Conservation (phyloP, 2,888 invertebrate genomes). For the Himalopsyche tibetana region DNA sequence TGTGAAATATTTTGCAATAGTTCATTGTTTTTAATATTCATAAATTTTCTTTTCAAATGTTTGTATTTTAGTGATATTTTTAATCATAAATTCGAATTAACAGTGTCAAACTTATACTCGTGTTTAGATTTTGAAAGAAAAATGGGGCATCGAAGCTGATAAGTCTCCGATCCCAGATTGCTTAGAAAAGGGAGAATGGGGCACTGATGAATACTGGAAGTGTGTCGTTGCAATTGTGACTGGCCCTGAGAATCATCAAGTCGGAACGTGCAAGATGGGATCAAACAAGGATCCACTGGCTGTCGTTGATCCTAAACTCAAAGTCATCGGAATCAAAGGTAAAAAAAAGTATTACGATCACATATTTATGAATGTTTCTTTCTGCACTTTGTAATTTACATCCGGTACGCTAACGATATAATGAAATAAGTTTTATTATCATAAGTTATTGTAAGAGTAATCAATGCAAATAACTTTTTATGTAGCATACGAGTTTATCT, state of each 20-base stretch:
- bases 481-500: too few species aligned
- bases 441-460: too few species aligned
- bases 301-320: slow-evolving; percentile 84
- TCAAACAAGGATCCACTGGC: slow-evolving; percentile 82
- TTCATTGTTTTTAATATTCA: too few species aligned
- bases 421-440: too few species aligned
- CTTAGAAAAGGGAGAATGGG: slow-evolving; percentile 71
- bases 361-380: too few species aligned
- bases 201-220: slow-evolving; percentile 84
- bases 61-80: too few species aligned
- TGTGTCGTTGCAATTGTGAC: slow-evolving; percentile 84
- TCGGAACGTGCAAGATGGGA: slow-evolving; percentile 90
- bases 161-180: slow-evolving; percentile 75
- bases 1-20: too few species aligned
- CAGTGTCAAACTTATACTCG: too few species aligned
- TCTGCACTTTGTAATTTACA: too few species aligned
- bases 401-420: too few species aligned
- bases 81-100: background rate
- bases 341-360: slow-evolving; percentile 70
- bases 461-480: too few species aligned
- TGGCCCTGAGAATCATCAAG: slow-evolving; percentile 89
- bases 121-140: slow-evolving; percentile 74
- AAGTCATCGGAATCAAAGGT: slow-evolving; percentile 80
- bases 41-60: too few species aligned
- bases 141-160: slow-evolving; percentile 77